A percentile compares a stretch with the other conserved stretches of the same genome.
These are phyloP conservation scores for Idaea aversata DNA, from an alignment of 2,888 invertebrate genomes.

Conservation along the genomic window DNA sequence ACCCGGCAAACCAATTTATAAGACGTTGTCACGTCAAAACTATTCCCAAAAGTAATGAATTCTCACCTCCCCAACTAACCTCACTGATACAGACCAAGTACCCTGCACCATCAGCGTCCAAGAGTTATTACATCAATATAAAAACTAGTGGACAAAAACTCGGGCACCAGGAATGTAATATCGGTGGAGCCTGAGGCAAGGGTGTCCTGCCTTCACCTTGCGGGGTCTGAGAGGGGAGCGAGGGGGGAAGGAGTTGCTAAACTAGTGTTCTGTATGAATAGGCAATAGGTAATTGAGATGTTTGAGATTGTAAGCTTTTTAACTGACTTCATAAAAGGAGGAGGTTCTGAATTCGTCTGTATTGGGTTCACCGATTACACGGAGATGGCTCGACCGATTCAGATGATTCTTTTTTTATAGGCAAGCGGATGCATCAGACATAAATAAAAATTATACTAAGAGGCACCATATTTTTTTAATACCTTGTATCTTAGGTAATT, in stretches of 20 bases:
- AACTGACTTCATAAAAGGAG: not conserved
- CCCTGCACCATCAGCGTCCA: not conserved
- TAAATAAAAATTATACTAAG: too few species aligned
- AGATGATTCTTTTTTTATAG: too few species aligned
- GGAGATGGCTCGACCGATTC: too few species aligned
- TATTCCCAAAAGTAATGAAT: not conserved
- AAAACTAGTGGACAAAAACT: not conserved
- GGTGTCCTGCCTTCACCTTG: not conserved
- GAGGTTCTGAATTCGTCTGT: too few species aligned
- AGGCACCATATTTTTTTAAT: too few species aligned
- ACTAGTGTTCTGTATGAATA: not conserved
- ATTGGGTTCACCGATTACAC: too few species aligned
- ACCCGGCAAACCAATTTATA: too few species aligned
- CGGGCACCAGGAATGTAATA: conserved; percentile 6
- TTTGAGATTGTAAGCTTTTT: not conserved
- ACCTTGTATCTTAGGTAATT: too few species aligned
- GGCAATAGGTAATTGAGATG: not conserved
- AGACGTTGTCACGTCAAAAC: too few species aligned
- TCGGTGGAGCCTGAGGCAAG: not conserved
- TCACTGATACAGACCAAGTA: not conserved
- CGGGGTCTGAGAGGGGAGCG: not conserved
- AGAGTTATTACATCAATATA: conserved; percentile 31
- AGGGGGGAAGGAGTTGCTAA: not conserved
- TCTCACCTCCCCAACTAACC: not conserved
- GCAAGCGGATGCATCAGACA: too few species aligned